A percentile compares a stretch with the other conserved stretches of the same genome.
phyloP scores from a whole-genome alignment of 2,888 invertebrate species.

The Mythimna albipuncta region DNA sequence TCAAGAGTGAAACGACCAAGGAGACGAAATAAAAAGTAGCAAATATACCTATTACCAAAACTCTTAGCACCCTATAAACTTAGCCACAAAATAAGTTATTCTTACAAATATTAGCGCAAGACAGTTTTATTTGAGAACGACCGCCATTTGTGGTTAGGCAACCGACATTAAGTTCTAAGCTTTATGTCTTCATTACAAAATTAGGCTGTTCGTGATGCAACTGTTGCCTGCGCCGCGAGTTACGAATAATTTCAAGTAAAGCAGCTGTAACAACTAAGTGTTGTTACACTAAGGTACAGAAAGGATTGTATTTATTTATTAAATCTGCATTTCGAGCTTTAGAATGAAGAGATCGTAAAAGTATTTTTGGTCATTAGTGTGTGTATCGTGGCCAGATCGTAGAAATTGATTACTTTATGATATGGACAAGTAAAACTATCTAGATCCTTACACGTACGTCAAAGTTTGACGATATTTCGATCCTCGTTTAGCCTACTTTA shows the following conservation, averaged over 20 bases:
- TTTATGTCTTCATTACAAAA: slow-evolving; percentile 68
- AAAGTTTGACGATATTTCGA: no score
- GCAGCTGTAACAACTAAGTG: neutral
- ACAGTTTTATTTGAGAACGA: slow-evolving; percentile 47
- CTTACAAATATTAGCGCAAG: slow-evolving; percentile 49
- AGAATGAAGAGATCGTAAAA: no score
- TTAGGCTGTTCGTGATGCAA: slow-evolving; percentile 56
- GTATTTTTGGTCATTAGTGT: no score
- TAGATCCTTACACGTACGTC: no score
- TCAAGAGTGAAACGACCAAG: no score
- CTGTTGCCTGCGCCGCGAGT: slow-evolving; percentile 47
- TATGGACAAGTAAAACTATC: no score
- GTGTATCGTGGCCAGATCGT: no score
- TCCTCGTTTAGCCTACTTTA: no score
- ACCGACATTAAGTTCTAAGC: slow-evolving; percentile 63
- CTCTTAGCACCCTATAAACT: slow-evolving; percentile 8
- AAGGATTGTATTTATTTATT: neutral
- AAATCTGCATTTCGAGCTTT: neutral
- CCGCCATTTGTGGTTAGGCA: slow-evolving; percentile 56
- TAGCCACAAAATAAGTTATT: slow-evolving; percentile 42
- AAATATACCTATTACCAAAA: slow-evolving; percentile 7
- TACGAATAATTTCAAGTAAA: slow-evolving; percentile 34
- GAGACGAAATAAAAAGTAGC: neutral
- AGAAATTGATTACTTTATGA: no score
- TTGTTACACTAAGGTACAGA: neutral